Conservation (phyloP, 2,113 vertebrate genomes). For the Anhinga anhinga region DNA sequence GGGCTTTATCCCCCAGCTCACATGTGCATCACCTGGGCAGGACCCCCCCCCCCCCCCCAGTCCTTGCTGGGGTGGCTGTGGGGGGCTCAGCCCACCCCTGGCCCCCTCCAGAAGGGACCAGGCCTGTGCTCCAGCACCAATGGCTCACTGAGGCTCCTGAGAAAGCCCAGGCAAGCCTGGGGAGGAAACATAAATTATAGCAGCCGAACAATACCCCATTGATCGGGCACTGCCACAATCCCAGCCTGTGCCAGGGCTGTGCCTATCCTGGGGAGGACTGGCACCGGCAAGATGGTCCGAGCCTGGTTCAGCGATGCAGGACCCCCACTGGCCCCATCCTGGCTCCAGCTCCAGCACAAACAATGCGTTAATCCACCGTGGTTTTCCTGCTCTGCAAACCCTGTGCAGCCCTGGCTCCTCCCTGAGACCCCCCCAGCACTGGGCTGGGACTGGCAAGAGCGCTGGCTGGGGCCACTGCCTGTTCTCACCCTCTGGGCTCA, state of each 20-base stretch:
- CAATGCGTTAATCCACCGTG: rapidly evolving
- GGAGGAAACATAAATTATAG: conserved; percentile 9
- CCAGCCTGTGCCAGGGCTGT: rapidly evolving
- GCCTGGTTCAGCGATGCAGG: rapidly evolving
- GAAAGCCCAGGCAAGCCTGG: neutral
- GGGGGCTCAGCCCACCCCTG: neutral
- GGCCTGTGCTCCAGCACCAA: neutral
- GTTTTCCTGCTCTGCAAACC: neutral
- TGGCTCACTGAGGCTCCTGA: neutral
- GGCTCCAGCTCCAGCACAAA: neutral
- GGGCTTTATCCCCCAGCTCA: neutral
- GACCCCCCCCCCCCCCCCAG: too few species aligned
- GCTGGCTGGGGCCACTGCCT: rapidly evolving
- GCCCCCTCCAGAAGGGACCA: rapidly evolving
- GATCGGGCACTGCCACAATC: neutral
- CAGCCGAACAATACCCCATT: neutral
- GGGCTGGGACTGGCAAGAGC: neutral
- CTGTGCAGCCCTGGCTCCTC: neutral
- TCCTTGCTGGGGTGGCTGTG: rapidly evolving
- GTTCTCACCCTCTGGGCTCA: neutral
- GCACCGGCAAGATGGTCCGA: neutral
- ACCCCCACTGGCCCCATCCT: neutral
- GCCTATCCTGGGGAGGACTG: neutral
- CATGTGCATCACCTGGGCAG: neutral
- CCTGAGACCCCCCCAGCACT: rapidly evolving